Evolutionary conservation across 2,113 vertebrate species (phyloP).

Genomic region (Meleagris gallopavo): DNA sequence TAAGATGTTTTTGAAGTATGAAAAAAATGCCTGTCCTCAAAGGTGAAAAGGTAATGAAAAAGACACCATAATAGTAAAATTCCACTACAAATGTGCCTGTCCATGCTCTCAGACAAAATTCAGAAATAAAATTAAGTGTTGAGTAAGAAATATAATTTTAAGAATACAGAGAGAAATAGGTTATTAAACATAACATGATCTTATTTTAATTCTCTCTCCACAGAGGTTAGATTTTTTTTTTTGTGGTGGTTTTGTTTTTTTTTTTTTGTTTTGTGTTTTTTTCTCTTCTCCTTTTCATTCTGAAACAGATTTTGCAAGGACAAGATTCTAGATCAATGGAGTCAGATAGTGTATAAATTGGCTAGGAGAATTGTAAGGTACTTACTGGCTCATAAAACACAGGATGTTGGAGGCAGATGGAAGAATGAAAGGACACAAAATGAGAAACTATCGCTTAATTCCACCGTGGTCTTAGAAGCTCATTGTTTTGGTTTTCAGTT

Average conservation of each 20-base stretch:
- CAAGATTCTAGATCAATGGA: background rate
- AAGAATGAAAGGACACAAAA: background rate
- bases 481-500: background rate
- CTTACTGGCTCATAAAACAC: background rate
- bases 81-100: background rate
- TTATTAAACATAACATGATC: background rate
- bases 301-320: background rate
- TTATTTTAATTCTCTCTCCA: background rate
- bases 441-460: background rate
- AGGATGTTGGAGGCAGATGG: background rate
- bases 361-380: background rate
- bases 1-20: background rate
- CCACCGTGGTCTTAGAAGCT: background rate
- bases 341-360: background rate
- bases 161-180: background rate
- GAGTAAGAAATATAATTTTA: background rate
- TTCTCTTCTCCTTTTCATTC: background rate
- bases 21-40: background rate
- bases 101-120: background rate
- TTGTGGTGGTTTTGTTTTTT: too few species aligned
- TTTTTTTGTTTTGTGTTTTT: background rate
- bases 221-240: background rate
- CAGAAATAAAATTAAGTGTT: background rate
- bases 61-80: background rate
- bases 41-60: background rate